Evolutionary conservation across 2,888 invertebrate genomes (phyloP), one percentile per base, ranked within the genome.

Genomic region (Eilema depressum): DNA sequence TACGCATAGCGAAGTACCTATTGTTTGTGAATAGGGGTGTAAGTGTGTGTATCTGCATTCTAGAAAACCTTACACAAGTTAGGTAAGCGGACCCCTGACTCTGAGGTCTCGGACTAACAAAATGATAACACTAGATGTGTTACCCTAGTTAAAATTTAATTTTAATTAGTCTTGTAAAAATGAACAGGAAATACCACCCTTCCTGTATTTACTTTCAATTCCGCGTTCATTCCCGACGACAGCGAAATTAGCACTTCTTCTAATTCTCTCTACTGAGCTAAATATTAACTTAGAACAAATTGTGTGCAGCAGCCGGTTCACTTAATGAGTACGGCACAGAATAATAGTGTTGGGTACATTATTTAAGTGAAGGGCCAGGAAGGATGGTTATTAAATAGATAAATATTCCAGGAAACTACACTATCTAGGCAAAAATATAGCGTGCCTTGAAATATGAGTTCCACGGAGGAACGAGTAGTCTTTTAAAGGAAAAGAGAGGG

Each of bases 261-360:
- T 63, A 68, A 30, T 64, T 64, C 23, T 26, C 41, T 47, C 26
- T 10, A 41, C 56, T 30, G 14, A 30, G 11, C 23, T 64, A 64
- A 69, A 69, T 64, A 64, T 60, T 60, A 64, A 59, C 69, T 59
- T 26, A 63, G 57, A 59, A n/a, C 12, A 14, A 60, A 69, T 69
- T 69, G 47, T 26, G 47, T 47, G 3, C 63, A 59, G 3, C 63
- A 59, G 17, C 11, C 12, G 30, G 23, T 20, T 59, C 33, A 20
- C 20, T 62, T 68, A 30, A 59, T 17, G 4, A 41, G 37, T 41
- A 23, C 1, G 14, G 26, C 23, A 68, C 57, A 37, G 26, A 66
- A 28, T 60, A 66, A 66, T n/a, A 41, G 7, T 47, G 3, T 33
- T 60, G 11, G 53, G 28, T 61, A 25, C 10, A 12, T 30, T 47